These are phyloP conservation scores for Neogobius melanostomus DNA, from an alignment of 2,113 vertebrate genomes.

Conservation along the genomic window DNA sequence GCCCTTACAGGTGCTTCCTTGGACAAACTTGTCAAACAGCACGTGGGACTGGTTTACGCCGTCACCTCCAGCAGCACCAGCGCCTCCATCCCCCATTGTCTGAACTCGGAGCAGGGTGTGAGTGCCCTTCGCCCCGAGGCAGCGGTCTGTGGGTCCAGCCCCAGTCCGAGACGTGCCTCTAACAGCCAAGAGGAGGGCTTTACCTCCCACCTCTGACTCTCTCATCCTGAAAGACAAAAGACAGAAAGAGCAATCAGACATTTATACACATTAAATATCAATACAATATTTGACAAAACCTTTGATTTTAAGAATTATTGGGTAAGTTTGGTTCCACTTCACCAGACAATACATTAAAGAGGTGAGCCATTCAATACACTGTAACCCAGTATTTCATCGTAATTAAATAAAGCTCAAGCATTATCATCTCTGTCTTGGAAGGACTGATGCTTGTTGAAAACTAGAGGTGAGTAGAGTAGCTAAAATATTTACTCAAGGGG, in stretches of 20 bases:
- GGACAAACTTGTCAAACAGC: conserved; percentile 95
- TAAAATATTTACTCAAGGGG: too few relatives aligned
- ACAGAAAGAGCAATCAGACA: conserved; percentile 12
- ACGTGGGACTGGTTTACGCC: conserved; percentile 83
- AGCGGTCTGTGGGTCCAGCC: conserved; percentile 66
- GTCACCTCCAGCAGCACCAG: conserved; percentile 63
- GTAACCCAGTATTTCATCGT: too few relatives aligned
- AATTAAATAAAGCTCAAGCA: too few relatives aligned
- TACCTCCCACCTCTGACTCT: conserved; percentile 67
- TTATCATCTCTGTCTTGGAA: too few relatives aligned
- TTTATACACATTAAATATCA: background rate
- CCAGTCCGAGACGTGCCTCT: conserved; percentile 43
- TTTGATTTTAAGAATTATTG: too few relatives aligned
- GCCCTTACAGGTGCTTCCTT: conserved; percentile 93
- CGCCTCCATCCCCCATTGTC: conserved; percentile 77
- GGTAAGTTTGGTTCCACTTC: too few relatives aligned
- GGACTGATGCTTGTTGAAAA: too few relatives aligned
- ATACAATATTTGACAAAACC: too few relatives aligned
- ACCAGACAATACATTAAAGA: too few relatives aligned
- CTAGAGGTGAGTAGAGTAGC: too few relatives aligned
- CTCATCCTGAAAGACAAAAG: conserved; percentile 53
- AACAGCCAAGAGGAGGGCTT: conserved; percentile 35
- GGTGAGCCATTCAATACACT: too few relatives aligned
- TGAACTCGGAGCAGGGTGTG: conserved; percentile 45
- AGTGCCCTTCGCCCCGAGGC: conserved; percentile 52